Conservation (phyloP, 2,113 vertebrate species). For the Gopherus flavomarginatus region DNA sequence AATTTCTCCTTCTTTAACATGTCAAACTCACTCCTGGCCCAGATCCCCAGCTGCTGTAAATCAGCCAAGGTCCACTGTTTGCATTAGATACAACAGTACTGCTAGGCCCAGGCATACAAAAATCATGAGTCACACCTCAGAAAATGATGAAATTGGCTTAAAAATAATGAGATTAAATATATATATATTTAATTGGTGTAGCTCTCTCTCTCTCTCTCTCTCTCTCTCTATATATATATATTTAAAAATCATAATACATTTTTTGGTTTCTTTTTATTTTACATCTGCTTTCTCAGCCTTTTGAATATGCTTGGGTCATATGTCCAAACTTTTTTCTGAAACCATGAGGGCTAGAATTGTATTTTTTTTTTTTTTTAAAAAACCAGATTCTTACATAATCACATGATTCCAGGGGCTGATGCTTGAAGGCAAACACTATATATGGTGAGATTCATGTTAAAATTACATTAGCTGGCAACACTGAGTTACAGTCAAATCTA, state of each 20-base stretch:
- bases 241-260: neutral
- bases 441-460: neutral
- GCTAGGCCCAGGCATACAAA: neutral
- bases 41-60: neutral
- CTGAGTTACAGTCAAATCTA: neutral
- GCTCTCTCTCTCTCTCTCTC: no score
- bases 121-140: neutral
- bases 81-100: accelerated
- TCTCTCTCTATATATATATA: no score
- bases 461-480: neutral
- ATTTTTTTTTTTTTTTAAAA: neutral
- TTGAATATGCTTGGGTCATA: neutral
- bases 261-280: neutral
- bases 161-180: neutral
- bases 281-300: neutral
- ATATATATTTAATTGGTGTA: no score
- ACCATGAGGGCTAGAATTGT: neutral
- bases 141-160: neutral
- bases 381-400: neutral
- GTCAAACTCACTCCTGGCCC: neutral
- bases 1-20: neutral
- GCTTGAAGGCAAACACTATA: neutral
- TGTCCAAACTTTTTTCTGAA: conserved; percentile 2
- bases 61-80: neutral
- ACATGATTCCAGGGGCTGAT: accelerated